A percentile compares a stretch with the other conserved stretches of the same genome.
Evolutionary conservation across 2,797 vertebrate genomes (phyloP).

Genomic region (Chelonia mydas): DNA sequence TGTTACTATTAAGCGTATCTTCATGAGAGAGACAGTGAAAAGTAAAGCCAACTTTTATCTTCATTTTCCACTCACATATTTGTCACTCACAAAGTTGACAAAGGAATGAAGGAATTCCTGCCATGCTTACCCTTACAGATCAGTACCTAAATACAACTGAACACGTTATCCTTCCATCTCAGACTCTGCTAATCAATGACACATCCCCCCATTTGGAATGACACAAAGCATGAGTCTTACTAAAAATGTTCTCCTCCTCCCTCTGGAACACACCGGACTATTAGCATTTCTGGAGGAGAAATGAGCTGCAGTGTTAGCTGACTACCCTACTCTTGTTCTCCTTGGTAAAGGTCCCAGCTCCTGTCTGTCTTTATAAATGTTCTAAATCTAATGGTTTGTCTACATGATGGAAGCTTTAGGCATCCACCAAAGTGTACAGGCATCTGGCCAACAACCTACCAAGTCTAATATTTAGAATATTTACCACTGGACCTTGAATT

Average conservation of each 20-base stretch:
- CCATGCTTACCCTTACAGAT: too few relatives aligned
- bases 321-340: not conserved
- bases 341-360: not conserved
- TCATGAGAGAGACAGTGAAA: accelerated
- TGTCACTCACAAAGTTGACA: not conserved
- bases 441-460: not conserved
- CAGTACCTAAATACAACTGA: not conserved
- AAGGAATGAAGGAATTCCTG: not conserved
- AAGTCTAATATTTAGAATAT: accelerated
- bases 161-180: accelerated
- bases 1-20: accelerated
- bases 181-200: not conserved
- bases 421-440: not conserved
- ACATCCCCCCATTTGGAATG: not conserved
- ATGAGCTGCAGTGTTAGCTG: not conserved
- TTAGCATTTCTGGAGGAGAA: not conserved
- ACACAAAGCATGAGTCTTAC: not conserved
- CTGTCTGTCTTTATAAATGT: not conserved
- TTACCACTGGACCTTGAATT: not conserved
- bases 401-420: not conserved
- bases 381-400: not conserved
- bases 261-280: accelerated
- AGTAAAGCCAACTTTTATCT: not conserved
- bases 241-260: not conserved
- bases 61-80: not conserved